Base-by-base conservation (phyloP, 2,888 invertebrate species). In the Endotricha flammealis region DNA sequence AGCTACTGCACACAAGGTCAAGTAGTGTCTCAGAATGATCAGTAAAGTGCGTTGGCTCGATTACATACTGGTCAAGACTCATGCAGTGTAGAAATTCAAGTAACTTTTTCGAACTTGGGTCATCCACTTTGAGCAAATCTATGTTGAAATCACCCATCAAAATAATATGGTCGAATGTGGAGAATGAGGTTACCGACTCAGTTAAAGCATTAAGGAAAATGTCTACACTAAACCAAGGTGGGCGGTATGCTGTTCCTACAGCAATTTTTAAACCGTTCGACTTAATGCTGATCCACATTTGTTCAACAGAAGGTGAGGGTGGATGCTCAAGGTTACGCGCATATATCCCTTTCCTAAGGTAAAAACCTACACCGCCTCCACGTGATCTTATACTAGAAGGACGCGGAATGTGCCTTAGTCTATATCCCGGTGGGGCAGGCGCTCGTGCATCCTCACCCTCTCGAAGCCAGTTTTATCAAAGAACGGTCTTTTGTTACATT, bases 321-420 rank as follows among this genome's bases (percentile, higher is more conserved):
- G 29, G 17, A 2, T 23, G 22, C n/a, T 3, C 2, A 5, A 33
- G 12, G 1, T 29, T 9, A 2, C 38, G 23, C 3, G 14, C 16
- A 8, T 10, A n/a, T 4, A 38, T 12, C 3, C 31, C 30, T 4
- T 30, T 11, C 12, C 12, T 45, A 3, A 50, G 35, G 22, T 46
- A 51, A 36, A 48, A 49, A 1, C 42, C 49, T 1, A 48, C 48
- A 1, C 47, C 48, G 5, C 48, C 47, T 1, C 48, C 48, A 2
- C 48, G 39, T 2, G 20, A 29, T 1, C 44, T 41, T 1, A 32
- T 10, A 2, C 13, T 12, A 0, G 5, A 3, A 0, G 44, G 44
- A 0, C 45, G 41, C 14, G 48, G 48, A 3, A 40, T n/a, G 13
- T 47, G 42, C 0, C 46, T 27, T 17, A 55, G 31, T 5, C 43